Evolutionary conservation across 2,888 invertebrate species (phyloP).

Genomic region (Dexiosoma caninum): DNA sequence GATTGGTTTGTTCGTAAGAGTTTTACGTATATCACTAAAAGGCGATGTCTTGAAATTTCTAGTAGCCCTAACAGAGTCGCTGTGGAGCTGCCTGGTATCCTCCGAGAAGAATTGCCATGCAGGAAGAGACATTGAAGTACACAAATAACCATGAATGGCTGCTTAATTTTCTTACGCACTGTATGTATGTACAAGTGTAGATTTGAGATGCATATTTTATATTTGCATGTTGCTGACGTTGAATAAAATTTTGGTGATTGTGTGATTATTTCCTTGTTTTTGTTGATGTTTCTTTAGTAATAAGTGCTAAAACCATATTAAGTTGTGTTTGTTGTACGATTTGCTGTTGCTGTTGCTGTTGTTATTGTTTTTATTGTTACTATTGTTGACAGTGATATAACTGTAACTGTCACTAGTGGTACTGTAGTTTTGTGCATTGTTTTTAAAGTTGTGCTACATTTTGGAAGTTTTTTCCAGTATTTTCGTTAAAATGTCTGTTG

Average conservation of each 20-base stretch:
- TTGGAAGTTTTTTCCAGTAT: slow-evolving; percentile 66
- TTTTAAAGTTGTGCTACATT: slow-evolving; percentile 71
- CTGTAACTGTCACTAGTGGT: slow-evolving; percentile 26
- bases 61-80: too few species aligned
- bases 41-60: too few species aligned
- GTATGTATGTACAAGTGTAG: not conserved
- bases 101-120: too few species aligned
- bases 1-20: too few species aligned
- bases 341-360: too few species aligned
- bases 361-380: not conserved
- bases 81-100: too few species aligned
- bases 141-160: too few species aligned
- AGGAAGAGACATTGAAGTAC: too few species aligned
- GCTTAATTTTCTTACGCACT: too few species aligned
- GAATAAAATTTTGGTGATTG: slow-evolving; percentile 5
- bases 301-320: slow-evolving; percentile 56
- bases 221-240: not conserved
- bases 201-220: not conserved
- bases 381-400: not conserved
- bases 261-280: not conserved
- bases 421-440: slow-evolving; percentile 65
- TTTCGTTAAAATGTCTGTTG: slow-evolving; percentile 25
- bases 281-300: not conserved
- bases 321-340: slow-evolving; percentile 10
- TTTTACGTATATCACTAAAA: too few species aligned